Evolutionary conservation across 2,888 invertebrate species (phyloP), one percentile per base, ranked within the genome.

Genomic region (Drosophila algonquin): DNA sequence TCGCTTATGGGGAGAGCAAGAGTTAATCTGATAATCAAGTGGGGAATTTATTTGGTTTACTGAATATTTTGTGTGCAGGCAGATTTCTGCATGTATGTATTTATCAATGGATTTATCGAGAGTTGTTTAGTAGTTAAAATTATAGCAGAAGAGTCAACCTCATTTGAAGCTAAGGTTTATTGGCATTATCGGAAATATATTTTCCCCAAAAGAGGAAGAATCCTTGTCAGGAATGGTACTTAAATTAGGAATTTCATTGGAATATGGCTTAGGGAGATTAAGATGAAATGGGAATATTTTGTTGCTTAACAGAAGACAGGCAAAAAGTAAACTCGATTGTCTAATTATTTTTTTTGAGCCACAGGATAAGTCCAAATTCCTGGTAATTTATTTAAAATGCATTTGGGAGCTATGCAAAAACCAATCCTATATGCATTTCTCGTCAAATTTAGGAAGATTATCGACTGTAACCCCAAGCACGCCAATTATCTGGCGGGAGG

Each of bases 391-490:
- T n/a, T 40, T 40, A 7, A 2, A n/a, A 7, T n/a, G 7, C 0
- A 7, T 27, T n/a, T n/a, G n/a, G n/a, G n/a, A n/a, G n/a, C 32
- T 7, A 18, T 6, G 2, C 16, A 12, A 4, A 21, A 14, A 4
- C n/a, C 3, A 0, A 12, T 9, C 24, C 62, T 32, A 84, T 1
- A 79, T 79, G 65, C 87, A 83, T 1, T 27, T 50, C 1, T 87
- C 73, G 9, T 53, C 69, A 44, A 78, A 82, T 6, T 82, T 78
- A 0, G 85, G 84, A 21, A 86, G 40, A 2, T 75, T 55, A 0
- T 86, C 64, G 1, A 88, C 6, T 45, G 72, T 72, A 5, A 82
- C 73, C 0, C 89, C 85, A 7, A 80, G 52, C 7, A 76, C 53
- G 10, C 63, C 63, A 0, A 77, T 46, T 0, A 78, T 18, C 51